Percentiles rank a stretch among this genome's conserved stretches.
Evolutionary conservation across 2,888 invertebrate genomes (phyloP).

Genomic region (Chalcosyrphus nemorum): DNA sequence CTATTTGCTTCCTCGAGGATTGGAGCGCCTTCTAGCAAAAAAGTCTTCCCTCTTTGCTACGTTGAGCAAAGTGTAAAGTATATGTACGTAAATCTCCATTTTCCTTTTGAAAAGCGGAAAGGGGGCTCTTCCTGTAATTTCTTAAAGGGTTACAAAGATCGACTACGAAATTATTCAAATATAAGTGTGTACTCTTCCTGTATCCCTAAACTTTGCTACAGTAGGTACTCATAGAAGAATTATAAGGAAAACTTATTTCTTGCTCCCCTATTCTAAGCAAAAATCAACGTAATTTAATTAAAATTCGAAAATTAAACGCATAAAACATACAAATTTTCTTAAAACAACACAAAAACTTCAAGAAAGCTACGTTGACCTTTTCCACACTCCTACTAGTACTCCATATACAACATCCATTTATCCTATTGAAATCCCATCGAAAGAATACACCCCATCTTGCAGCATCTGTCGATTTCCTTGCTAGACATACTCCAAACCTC

Average conservation of each 20-base stretch:
- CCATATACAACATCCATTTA: too few species aligned
- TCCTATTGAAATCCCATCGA: background rate
- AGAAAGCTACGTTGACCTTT: background rate
- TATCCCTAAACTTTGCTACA: background rate
- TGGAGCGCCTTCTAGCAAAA: too few species aligned
- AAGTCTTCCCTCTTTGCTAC: too few species aligned
- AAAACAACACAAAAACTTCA: background rate
- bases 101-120: too few species aligned
- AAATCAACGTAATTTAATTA: background rate
- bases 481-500: background rate
- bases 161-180: background rate
- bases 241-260: background rate
- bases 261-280: background rate
- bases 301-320: background rate
- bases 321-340: background rate
- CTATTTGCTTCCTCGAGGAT: too few species aligned
- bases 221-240: background rate
- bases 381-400: too few species aligned
- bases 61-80: too few species aligned
- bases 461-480: conserved; percentile 5
- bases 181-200: background rate
- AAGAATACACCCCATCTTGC: background rate
- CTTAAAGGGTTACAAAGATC: background rate
- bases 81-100: too few species aligned
- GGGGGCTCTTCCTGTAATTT: too few species aligned